Conservation (phyloP, 2,797 vertebrate genomes). For the Stomatorhinus walkeri region DNA sequence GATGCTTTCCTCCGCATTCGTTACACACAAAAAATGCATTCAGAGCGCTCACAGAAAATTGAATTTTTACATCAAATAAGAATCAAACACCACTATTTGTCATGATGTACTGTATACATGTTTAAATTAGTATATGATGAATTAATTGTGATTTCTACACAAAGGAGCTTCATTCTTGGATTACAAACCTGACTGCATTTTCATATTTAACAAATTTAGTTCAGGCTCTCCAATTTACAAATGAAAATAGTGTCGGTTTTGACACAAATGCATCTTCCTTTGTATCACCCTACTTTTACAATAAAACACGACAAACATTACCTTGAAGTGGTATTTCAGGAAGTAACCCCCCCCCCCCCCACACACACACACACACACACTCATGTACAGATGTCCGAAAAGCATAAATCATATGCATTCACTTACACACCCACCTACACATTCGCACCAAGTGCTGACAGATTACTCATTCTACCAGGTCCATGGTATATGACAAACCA, state of each 20-base stretch:
- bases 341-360: background rate
- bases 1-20: background rate
- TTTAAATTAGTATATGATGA: background rate
- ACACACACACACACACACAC: background rate
- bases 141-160: background rate
- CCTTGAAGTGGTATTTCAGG: background rate
- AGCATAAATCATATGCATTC: background rate
- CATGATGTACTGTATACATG: background rate
- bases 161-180: background rate
- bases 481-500: background rate
- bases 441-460: background rate
- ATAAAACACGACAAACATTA: background rate
- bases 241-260: background rate
- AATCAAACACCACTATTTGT: background rate
- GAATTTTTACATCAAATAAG: background rate
- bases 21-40: conserved; percentile 9
- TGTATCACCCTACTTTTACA: background rate
- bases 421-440: conserved; percentile 15
- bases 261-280: background rate
- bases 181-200: background rate
- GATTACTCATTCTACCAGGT: background rate
- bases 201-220: background rate
- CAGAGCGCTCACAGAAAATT: background rate
- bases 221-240: background rate
- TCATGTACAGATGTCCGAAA: background rate